Percentiles rank a stretch among this genome's conserved stretches.
Evolutionary conservation across 2,888 invertebrate species (phyloP).

Genomic region (Pristionchus maxplancki): DNA sequence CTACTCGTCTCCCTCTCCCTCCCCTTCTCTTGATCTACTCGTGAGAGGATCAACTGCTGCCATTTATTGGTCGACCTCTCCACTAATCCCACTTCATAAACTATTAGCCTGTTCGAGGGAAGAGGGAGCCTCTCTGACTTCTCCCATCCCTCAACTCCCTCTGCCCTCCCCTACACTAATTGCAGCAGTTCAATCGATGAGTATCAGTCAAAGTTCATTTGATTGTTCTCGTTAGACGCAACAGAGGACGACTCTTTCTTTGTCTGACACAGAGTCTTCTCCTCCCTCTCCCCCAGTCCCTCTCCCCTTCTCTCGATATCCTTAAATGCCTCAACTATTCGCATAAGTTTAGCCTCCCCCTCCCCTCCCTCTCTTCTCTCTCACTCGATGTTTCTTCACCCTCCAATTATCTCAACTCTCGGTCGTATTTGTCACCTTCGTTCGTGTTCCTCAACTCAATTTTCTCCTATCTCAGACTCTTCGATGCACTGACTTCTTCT

Average conservation of each 20-base stretch:
- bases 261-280: conserved; percentile 45
- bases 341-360: conserved; percentile 32
- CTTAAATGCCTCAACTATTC: conserved; percentile 52
- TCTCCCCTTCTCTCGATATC: conserved; percentile 30
- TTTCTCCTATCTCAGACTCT: not conserved
- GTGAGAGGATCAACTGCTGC: conserved; percentile 44
- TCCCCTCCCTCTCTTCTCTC: not conserved
- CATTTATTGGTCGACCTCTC: conserved; percentile 39
- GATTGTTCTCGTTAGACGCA: conserved; percentile 34
- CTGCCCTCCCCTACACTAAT: not conserved
- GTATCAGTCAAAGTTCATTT: conserved; percentile 32
- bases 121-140: not conserved
- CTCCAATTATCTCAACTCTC: conserved; percentile 39
- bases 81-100: conserved; percentile 41
- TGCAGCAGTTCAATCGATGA: not conserved
- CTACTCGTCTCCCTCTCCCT: conserved; percentile 9
- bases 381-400: conserved; percentile 37
- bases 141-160: not conserved
- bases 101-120: conserved; percentile 30
- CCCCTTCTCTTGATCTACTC: not conserved
- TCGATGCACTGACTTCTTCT: conserved; percentile 26
- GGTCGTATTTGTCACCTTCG: conserved; percentile 7
- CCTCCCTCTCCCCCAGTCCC: conserved; percentile 13
- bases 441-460: not conserved
- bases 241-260: not conserved